Percentiles rank a stretch among this genome's conserved stretches.
Evolutionary conservation across 2,113 vertebrate genomes (phyloP).

Genomic region (Cyphomyrus discorhynchus): DNA sequence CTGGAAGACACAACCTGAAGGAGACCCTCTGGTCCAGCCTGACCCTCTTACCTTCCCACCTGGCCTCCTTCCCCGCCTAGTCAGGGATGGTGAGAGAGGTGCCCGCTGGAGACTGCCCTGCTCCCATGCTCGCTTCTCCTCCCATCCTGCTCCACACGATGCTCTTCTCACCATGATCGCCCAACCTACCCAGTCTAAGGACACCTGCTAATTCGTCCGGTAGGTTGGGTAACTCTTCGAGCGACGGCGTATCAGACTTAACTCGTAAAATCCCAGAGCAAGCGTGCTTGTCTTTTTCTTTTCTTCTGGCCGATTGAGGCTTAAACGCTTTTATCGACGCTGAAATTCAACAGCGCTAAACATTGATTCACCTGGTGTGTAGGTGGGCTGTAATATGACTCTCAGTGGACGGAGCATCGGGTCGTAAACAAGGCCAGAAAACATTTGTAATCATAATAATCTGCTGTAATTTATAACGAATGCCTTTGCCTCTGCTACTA

Average conservation of each 20-base stretch:
- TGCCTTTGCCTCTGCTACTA: background rate
- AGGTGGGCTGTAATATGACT: background rate
- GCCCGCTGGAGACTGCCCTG: conserved; percentile 34
- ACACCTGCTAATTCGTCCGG: conserved; percentile 62
- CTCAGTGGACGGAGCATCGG: background rate
- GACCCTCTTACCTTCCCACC: conserved; percentile 14
- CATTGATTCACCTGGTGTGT: background rate
- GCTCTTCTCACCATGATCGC: conserved; percentile 60
- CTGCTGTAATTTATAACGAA: background rate
- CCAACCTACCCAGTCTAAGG: conserved; percentile 51
- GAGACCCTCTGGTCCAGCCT: conserved; percentile 31
- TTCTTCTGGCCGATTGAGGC: background rate
- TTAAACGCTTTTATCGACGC: background rate
- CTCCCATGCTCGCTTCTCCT: conserved; percentile 26
- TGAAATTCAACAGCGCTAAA: background rate
- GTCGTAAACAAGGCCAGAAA: background rate
- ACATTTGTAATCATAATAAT: background rate
- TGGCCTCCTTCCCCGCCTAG: conserved; percentile 20
- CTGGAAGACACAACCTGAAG: conserved; percentile 22
- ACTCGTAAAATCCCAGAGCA: conserved; percentile 13
- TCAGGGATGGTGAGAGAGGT: conserved; percentile 63
- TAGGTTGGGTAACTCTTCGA: conserved; percentile 41
- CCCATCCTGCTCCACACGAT: conserved; percentile 37
- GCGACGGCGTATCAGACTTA: conserved; percentile 38
- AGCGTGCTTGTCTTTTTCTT: background rate